phyloP scores from a whole-genome alignment of 2,888 invertebrate genomes.

The Poecilus cupreus region DNA sequence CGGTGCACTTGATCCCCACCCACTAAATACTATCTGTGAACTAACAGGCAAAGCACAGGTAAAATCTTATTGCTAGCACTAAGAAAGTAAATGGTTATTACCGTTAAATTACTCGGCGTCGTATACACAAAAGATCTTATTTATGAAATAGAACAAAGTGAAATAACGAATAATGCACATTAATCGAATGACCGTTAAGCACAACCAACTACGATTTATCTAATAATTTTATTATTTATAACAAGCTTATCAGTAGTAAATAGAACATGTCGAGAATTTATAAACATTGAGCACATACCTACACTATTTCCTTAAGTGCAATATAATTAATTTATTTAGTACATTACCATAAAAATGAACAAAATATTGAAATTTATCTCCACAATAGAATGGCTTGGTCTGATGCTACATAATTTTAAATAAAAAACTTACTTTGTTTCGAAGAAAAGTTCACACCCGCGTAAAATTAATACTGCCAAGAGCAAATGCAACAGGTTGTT shows the following conservation, averaged over 20 bases:
- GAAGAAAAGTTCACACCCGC: conserved; percentile 7
- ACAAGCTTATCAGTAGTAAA: conserved; percentile 35
- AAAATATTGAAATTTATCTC: background rate
- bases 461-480: conserved; percentile 40
- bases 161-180: conserved; percentile 25
- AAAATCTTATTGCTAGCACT: background rate
- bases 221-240: conserved; percentile 40
- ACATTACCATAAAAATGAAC: background rate
- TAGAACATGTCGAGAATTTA: conserved; percentile 33
- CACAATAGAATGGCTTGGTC: conserved; percentile 36
- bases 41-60: conserved; percentile 12
- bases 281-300: conserved; percentile 14
- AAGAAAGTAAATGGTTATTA: conserved; percentile 61
- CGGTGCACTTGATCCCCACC: conserved; percentile 85
- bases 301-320: background rate
- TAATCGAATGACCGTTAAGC: conserved; percentile 30
- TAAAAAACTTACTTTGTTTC: conserved; percentile 45
- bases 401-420: conserved; percentile 39
- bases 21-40: conserved; percentile 75
- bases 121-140: conserved; percentile 59
- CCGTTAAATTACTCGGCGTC: conserved; percentile 41
- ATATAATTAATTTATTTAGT: background rate
- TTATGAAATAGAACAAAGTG: too few relatives aligned
- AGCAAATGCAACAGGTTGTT: conserved; percentile 66
- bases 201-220: conserved; percentile 26